Base-by-base conservation (phyloP, 2,113 vertebrate genomes). In the Agapornis roseicollis region DNA sequence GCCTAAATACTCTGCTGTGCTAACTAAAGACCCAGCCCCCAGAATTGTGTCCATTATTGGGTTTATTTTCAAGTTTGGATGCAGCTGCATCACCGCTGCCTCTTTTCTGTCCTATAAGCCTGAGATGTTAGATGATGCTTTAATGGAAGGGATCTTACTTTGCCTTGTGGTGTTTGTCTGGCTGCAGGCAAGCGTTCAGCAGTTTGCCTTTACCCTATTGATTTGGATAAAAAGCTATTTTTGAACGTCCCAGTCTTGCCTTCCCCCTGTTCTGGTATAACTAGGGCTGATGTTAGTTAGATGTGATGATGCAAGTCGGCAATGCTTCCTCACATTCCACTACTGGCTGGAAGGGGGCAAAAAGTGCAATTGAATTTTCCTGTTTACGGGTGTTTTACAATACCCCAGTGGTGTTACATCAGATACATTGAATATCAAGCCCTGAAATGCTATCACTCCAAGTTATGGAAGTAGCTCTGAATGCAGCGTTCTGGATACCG, bases 1-100 rank as follows among this genome's bases (percentile, higher is more conserved):
- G 80, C 96, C 93, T 96, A 61, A 88, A 24, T 68, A 83, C n/a
- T 91, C 80, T 91, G 88, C 90, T 96, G 69, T 82, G 90, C 93
- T 87, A 95, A 95, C 27, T 50, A 17, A 90, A 91, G 37, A 82
- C 69, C 66, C 84, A 82, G 84, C 87, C 71, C 42, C 49, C 76
- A 35, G 49, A 47, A 52, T 37, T 68, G n/a, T 18, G 47, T 85
- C 72, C 65, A 60, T 9, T 47, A 39, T 0, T 29, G 74, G 71
- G 74, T 78, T 85, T 29, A 39, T 89, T 94, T 92, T 77, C 60
- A 80, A 56, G 52, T 66, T 70, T 33, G 80, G 58, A 50, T 74
- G 47, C 69, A 80, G 63, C 31, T 61, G 10, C 46, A 41, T 70
- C n/a, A 27, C 64, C 74, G 41, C 0, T 73, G 31, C 44, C 14